These are phyloP conservation scores for Brachystomella parvula DNA, from an alignment of 1,140 invertebrate species.

Conservation along the genomic window DNA sequence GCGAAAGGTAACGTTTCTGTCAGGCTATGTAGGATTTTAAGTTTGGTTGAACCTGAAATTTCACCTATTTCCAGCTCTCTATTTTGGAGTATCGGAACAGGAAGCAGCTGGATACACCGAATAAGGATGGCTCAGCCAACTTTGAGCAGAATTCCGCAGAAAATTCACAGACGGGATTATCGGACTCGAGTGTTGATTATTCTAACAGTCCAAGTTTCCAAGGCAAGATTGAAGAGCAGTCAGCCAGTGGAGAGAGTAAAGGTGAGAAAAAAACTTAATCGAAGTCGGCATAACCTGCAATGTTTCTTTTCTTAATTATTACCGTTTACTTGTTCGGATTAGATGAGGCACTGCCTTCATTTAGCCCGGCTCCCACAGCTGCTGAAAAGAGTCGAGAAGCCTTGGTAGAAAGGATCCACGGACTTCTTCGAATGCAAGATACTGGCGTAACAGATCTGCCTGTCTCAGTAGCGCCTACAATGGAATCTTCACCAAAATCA, in stretches of 20 bases:
- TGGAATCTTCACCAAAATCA: too few species aligned
- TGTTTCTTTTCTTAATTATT: not conserved
- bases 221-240: constrained; percentile 44
- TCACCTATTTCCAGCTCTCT: constrained; percentile 51
- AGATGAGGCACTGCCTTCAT: constrained; percentile 40
- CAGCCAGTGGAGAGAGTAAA: constrained; percentile 39
- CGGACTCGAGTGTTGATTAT: constrained; percentile 43
- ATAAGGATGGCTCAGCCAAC: constrained; percentile 39
- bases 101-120: constrained; percentile 48
- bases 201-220: constrained; percentile 44
- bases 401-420: constrained; percentile 58
- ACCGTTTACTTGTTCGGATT: not conserved
- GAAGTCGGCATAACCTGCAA: not conserved
- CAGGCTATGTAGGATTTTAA: not conserved
- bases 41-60: not conserved
- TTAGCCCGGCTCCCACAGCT: constrained; percentile 59
- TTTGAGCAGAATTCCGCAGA: constrained; percentile 38
- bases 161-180: constrained; percentile 39
- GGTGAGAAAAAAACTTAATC: constrained; percentile 26
- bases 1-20: not conserved
- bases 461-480: too few species aligned
- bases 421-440: constrained; percentile 47
- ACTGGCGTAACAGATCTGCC: constrained; percentile 49
- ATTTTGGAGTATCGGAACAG: constrained; percentile 62
- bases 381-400: constrained; percentile 66